phyloP scores from a whole-genome alignment of 2,797 vertebrate species.

The Coregonus suidteri region DNA sequence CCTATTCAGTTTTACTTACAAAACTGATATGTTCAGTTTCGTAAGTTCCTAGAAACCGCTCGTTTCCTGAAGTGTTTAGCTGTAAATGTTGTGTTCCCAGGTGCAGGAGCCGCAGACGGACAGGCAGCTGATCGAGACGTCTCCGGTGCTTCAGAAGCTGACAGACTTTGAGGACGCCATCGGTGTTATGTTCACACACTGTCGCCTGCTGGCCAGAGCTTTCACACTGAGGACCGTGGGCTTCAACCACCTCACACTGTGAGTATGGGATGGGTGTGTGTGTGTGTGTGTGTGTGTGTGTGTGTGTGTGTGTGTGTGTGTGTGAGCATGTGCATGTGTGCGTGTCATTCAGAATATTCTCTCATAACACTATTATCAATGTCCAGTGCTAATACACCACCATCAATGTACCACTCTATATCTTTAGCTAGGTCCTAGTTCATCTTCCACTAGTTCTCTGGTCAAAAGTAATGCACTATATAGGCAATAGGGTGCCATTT shows the following conservation, averaged over 20 bases:
- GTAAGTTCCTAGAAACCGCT: no score
- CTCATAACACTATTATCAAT: no score
- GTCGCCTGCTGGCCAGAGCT: constrained; percentile 91
- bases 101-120: constrained; percentile 95
- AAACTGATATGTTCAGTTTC: no score
- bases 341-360: background rate
- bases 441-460: background rate
- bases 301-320: constrained; percentile 16
- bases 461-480: background rate
- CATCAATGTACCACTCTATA: background rate
- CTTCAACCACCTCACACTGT: constrained; percentile 98
- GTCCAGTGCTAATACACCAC: background rate
- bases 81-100: constrained; percentile 58
- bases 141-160: constrained; percentile 95
- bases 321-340: background rate
- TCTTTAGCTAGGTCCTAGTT: background rate
- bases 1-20: no score
- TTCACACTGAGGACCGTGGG: constrained; percentile 98
- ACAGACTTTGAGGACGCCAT: constrained; percentile 92
- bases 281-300: background rate
- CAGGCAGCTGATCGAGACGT: constrained; percentile 94
- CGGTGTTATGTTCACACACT: constrained; percentile 93
- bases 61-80: no score
- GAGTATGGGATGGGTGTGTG: constrained; percentile 62
- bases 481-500: background rate